phyloP scores from a whole-genome alignment of 2,888 invertebrate species.

The Drosophila fulvimacula region DNA sequence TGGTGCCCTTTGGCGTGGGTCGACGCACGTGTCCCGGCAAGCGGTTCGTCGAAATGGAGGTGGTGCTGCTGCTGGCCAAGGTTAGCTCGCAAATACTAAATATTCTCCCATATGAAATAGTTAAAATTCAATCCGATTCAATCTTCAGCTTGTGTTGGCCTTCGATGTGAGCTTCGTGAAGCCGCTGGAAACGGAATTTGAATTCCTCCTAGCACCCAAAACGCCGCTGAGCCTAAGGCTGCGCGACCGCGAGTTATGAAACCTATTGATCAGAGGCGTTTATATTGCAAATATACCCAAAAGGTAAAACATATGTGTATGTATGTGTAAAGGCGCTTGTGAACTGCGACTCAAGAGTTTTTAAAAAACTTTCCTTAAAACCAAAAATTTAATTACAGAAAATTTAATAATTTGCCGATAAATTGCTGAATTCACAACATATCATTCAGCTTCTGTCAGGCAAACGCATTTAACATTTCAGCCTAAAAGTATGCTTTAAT shows the following conservation, averaged over 20 bases:
- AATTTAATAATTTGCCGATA: background rate
- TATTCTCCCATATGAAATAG: background rate
- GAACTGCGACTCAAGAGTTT: slow-evolving; percentile 4
- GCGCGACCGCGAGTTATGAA: slow-evolving; percentile 86
- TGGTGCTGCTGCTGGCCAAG: slow-evolving; percentile 90
- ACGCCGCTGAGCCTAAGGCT: slow-evolving; percentile 90
- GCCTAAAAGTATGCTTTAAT: slow-evolving; percentile 35
- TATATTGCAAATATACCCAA: slow-evolving; percentile 27
- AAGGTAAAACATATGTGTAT: slow-evolving; percentile 14
- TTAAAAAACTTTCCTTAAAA: slow-evolving; percentile 1
- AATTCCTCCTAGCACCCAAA: slow-evolving; percentile 92
- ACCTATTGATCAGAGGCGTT: slow-evolving; percentile 9
- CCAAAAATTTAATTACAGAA: background rate
- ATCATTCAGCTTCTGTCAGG: background rate
- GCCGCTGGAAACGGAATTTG: slow-evolving; percentile 91
- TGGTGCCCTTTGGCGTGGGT: slow-evolving; percentile 92
- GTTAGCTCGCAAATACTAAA: slow-evolving; percentile 82
- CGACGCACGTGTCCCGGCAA: slow-evolving; percentile 94
- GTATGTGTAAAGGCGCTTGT: slow-evolving; percentile 10
- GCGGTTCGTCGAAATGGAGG: slow-evolving; percentile 91
- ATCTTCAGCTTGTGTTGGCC: slow-evolving; percentile 88
- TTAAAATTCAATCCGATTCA: background rate
- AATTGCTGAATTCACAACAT: background rate
- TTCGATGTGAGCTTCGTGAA: slow-evolving; percentile 90
- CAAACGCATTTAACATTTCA: background rate